Base-by-base conservation (phyloP, 1,140 invertebrate genomes). In the Lasioglossum baleicum region DNA sequence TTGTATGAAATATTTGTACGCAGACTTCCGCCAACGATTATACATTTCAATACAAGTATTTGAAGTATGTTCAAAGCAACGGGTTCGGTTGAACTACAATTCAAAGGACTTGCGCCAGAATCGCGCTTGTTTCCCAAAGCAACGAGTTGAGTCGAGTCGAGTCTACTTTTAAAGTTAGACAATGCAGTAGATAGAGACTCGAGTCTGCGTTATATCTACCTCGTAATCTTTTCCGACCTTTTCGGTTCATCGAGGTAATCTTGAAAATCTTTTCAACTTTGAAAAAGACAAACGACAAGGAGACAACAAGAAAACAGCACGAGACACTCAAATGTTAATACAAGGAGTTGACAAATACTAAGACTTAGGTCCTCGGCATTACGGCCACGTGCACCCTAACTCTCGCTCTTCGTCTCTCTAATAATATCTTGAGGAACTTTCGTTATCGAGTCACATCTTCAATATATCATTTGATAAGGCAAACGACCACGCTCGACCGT, bases 341-440 rank as follows among this genome's bases (percentile, higher is more conserved):
- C 44, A 48, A 44, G 0, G 11, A 13, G 17, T 6, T 53, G 5
- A 17, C 1, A 8, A 58, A n/a, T 58, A 58, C 56, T n/a, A 63
- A 26, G 22, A 61, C 61, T 17, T 26, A 6, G 22, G 17, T 64
- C 17, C 31, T 64, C 31, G 4, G 6, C 58, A 13, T 69, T 56
- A 69, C 51, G 67, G 67, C 67, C 53, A n/a, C 51, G 67, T 56
- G 7, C 15, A 35, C 20, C 15, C 31, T 66, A 75, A 48, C 60
- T 26, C 26, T 26, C 26, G 26, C 26, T 26, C 26, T 35, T 13
- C 56, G 15, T 17, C n/a, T 0, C 7, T 22, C 44, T 70, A 44
- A 13, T 58, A 81, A 81, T 69, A 81, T 69, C 67, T 56, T 70
- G 69, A 81, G 73, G 79, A 81, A 76, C 79, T 80, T 80, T 75